Percentiles rank a stretch among this genome's conserved stretches.
These are phyloP conservation scores for Aphelinus atriplicis DNA, from an alignment of 1,140 invertebrate genomes.

Conservation along the genomic window DNA sequence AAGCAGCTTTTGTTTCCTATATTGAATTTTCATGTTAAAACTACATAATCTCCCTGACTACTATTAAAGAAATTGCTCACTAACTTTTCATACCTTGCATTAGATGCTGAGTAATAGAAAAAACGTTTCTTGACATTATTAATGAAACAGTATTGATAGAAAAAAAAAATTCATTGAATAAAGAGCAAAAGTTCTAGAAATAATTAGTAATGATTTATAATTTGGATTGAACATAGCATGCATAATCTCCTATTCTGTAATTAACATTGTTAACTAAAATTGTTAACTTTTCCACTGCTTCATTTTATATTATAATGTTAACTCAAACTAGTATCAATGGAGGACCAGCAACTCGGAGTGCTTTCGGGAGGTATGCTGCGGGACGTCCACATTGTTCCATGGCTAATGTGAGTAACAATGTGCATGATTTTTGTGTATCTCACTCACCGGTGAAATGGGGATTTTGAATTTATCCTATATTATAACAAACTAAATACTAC, in stretches of 20 bases:
- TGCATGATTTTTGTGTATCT: constrained; percentile 9
- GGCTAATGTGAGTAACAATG: constrained; percentile 68
- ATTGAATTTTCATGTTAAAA: too few species aligned
- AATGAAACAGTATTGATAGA: background rate
- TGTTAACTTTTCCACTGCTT: too few species aligned
- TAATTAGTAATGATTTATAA: too few species aligned
- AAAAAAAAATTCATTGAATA: constrained; percentile 38
- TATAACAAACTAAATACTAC: constrained; percentile 8
- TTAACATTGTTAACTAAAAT: too few species aligned
- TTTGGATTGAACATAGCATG: too few species aligned
- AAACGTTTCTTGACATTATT: too few species aligned
- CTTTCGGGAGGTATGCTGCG: constrained; percentile 71
- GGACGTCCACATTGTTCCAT: constrained; percentile 72
- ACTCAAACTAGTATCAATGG: constrained; percentile 53
- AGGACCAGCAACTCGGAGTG: constrained; percentile 41
- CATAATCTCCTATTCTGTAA: too few species aligned
- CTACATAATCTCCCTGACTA: too few species aligned
- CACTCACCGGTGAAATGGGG: too few species aligned
- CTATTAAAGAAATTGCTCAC: background rate
- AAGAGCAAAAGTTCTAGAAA: too few species aligned
- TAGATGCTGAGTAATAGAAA: too few species aligned
- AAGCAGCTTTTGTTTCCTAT: too few species aligned
- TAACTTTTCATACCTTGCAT: background rate
- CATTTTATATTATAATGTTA: constrained; percentile 5
- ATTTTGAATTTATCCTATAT: background rate